Conservation (phyloP, 1,140 invertebrate species). For the Pseudomyrmex gracilis region DNA sequence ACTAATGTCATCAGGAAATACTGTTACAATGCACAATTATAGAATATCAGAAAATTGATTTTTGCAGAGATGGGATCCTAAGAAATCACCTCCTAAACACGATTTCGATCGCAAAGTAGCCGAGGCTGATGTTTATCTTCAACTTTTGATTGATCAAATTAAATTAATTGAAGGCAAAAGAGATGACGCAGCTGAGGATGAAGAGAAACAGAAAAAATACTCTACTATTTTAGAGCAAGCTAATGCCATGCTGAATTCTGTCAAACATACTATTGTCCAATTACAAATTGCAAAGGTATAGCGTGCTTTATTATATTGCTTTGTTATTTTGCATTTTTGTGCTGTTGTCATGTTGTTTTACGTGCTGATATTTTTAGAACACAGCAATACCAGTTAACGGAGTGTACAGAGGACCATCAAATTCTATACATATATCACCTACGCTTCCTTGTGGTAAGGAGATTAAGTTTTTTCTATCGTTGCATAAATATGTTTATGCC, state of each 20-base stretch:
- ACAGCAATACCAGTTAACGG: conserved; percentile 95
- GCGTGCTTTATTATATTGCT: conserved; percentile 17
- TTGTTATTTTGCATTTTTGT: conserved; percentile 7
- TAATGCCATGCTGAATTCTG: conserved; percentile 86
- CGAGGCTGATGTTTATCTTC: conserved; percentile 98
- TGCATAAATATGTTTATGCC: not conserved
- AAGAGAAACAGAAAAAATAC: conserved; percentile 80
- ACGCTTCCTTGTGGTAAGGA: conserved; percentile 77
- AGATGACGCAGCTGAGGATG: conserved; percentile 70
- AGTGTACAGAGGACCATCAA: conserved; percentile 89
- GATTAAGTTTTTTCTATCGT: conserved; percentile 25
- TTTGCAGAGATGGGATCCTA: conserved; percentile 87
- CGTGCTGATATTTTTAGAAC: conserved; percentile 87
- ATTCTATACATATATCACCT: conserved; percentile 74
- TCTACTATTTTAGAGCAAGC: conserved; percentile 81
- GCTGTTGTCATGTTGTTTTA: not conserved
- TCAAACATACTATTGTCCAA: conserved; percentile 98
- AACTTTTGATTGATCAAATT: conserved; percentile 97
- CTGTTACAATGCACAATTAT: not conserved
- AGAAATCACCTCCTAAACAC: conserved; percentile 88
- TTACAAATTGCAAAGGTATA: conserved; percentile 98
- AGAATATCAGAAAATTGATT: not conserved
- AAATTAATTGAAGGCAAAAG: conserved; percentile 87
- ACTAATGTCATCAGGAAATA: not conserved
- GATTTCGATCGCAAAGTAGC: conserved; percentile 96